Percentiles rank a stretch among this genome's conserved stretches.
phyloP scores from a whole-genome alignment of 2,113 vertebrate species.

The Siphamia tubifer region DNA sequence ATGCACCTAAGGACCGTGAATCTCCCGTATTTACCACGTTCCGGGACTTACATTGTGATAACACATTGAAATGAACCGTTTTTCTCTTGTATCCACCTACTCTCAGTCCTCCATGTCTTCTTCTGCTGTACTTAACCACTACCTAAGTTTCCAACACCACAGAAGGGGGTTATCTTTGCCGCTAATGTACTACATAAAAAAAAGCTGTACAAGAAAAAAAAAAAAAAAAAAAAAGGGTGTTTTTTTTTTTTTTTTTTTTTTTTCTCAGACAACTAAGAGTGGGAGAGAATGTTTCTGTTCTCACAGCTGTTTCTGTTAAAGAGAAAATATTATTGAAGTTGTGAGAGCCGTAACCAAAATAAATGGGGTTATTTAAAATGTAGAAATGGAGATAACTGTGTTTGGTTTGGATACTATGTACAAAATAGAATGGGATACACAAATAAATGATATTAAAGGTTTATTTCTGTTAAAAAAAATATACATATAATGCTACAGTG shows the following conservation, averaged over 20 bases:
- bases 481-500: too few species aligned
- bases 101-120: neutral
- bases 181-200: neutral
- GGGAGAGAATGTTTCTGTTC: neutral
- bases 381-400: too few species aligned
- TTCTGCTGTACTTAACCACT: neutral
- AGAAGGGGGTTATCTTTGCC: neutral
- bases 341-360: too few species aligned
- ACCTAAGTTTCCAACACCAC: neutral
- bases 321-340: neutral
- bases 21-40: constrained; percentile 18
- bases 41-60: neutral
- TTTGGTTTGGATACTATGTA: too few species aligned
- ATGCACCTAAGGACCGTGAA: constrained; percentile 9
- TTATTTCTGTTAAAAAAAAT: too few species aligned
- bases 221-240: neutral
- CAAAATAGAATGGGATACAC: too few species aligned
- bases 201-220: constrained; percentile 4
- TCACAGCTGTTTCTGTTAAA: neutral
- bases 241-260: too few species aligned
- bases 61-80: constrained; percentile 37
- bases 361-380: too few species aligned
- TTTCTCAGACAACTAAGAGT: neutral
- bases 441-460: too few species aligned
- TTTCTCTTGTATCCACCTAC: neutral